Percentiles rank a stretch among this genome's conserved stretches.
These are phyloP conservation scores for Lagothrix lagotricha DNA, from an alignment of 2,797 vertebrate genomes.

Conservation along the genomic window DNA sequence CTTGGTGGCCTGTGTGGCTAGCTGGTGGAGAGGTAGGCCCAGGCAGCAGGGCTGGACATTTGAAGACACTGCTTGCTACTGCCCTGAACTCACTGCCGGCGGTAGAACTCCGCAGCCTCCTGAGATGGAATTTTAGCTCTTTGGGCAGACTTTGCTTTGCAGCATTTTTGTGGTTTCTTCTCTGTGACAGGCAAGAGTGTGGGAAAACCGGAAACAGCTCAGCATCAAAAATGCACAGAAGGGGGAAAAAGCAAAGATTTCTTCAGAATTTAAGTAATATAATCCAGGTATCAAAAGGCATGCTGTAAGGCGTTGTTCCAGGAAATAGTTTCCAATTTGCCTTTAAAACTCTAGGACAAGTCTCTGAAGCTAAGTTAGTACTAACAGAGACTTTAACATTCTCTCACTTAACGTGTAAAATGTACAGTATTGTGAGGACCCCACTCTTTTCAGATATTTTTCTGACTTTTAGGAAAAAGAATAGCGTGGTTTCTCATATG, in stretches of 20 bases:
- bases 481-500: not conserved
- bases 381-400: conserved; percentile 75
- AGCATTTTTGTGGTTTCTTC: conserved; percentile 97
- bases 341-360: conserved; percentile 80
- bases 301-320: conserved; percentile 85
- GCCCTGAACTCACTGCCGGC: conserved; percentile 88
- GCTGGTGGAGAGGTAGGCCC: conserved; percentile 52
- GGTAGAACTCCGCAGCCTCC: conserved; percentile 91
- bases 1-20: conserved; percentile 64
- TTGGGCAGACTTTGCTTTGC: conserved; percentile 91
- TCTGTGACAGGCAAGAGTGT: conserved; percentile 97
- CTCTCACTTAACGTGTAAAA: conserved; percentile 76
- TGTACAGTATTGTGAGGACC: conserved; percentile 41
- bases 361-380: conserved; percentile 80
- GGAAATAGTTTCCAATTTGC: conserved; percentile 87
- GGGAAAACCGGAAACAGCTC: conserved; percentile 97
- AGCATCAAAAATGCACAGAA: conserved; percentile 93
- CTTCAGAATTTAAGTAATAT: conserved; percentile 86
- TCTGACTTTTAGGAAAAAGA: conserved; percentile 20
- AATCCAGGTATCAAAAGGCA: conserved; percentile 85
- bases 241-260: conserved; percentile 87
- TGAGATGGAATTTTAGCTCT: conserved; percentile 93
- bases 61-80: conserved; percentile 78
- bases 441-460: not conserved
- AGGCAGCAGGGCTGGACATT: conserved; percentile 66